Base-by-base conservation (phyloP, 2,888 invertebrate genomes). In the Electrophaes corylata region DNA sequence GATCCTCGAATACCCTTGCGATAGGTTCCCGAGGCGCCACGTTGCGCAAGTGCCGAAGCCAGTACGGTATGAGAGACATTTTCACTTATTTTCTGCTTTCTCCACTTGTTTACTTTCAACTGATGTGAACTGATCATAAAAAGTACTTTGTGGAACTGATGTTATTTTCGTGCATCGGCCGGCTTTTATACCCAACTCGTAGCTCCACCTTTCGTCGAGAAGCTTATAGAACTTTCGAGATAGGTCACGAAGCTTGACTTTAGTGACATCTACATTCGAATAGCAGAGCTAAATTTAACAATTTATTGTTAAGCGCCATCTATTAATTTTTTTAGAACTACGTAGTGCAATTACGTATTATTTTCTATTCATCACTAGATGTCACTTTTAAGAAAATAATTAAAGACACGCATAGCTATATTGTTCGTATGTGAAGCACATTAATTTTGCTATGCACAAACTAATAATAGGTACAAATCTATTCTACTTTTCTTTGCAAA, bases 41-140 rank as follows among this genome's bases (percentile, higher is more conserved):
- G 65, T 87, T 89, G 65, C 88, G 78, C 63, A 91, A 59, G 78
- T 91, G 90, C 29, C 91, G 85, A 62, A 86, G 67, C 91, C 91
- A 91, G 66, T 87, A 90, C 64, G 91, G 91, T 62, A 82, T 67
- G 10, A 91, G 75, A 62, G 90, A 89, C 91, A 91, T 91, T 78
- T 53, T 62, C 5, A 46, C 39, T 50, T 26, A n/a, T 31, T 39
- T 52, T n/a, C 26, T 2, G n/a, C 33, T 57, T 19, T 39, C 20
- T 18, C 44, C n/a, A 49, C 47, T 62, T 57, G 51, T 53, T 48
- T 57, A 53, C 40, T 41, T 49, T 65, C 55, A 66, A 69, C 74
- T 76, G 60, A n/a, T n/a, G n/a, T n/a, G n/a, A n/a, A n/a, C n/a
- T n/a, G n/a, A n/a, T n/a, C n/a, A n/a, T n/a, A n/a, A n/a, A n/a